Evolutionary conservation across 2,888 invertebrate species (phyloP), one percentile per base, ranked within the genome.

Genomic region (Allophyes oxyacanthae): DNA sequence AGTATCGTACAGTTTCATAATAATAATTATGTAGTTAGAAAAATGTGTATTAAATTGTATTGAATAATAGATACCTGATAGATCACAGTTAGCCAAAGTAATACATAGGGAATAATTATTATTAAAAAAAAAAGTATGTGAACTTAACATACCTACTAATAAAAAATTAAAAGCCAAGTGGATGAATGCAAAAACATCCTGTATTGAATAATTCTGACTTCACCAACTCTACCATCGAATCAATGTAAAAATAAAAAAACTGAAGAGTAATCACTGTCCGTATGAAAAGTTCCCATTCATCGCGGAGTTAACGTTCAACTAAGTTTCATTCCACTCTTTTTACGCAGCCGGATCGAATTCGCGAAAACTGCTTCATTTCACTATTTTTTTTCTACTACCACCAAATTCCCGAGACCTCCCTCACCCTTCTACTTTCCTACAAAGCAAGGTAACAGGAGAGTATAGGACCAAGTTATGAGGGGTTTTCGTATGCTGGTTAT

Each of bases 231-330:
- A 20, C 20, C 20, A 20, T 67, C 64, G 62, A 62, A 69, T 64
- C 57, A 68, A 72, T 63, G 48, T 64, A 68, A 68, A 75, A 77
- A n/a, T n/a, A 79, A 76, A 83, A 85, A 81, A 79, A 73, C 77
- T 67, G 71, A 75, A 67, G 72, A 81, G 81, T 83, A 84, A 83
- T 86, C 82, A 79, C 82, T 83, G 84, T 81, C 80, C 69, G 78
- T 85, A 86, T 78, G 78, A 85, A 88, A 88, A 86, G 79, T 85
- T 85, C 64, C 78, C 79, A 87, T 92, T 89, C 87, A 90, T 84
- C 76, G 75, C 65, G 64, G 80, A 88, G 86, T 85, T 86, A 86
- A 84, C 86, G 83, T 86, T 82, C 82, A 88, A 84, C 86, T 87
- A 82, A 85, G 84, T 84, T 86, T 78, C 82, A 82, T 81, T 83